Conservation (phyloP, 2,888 invertebrate genomes). For the Xylota segnis region DNA sequence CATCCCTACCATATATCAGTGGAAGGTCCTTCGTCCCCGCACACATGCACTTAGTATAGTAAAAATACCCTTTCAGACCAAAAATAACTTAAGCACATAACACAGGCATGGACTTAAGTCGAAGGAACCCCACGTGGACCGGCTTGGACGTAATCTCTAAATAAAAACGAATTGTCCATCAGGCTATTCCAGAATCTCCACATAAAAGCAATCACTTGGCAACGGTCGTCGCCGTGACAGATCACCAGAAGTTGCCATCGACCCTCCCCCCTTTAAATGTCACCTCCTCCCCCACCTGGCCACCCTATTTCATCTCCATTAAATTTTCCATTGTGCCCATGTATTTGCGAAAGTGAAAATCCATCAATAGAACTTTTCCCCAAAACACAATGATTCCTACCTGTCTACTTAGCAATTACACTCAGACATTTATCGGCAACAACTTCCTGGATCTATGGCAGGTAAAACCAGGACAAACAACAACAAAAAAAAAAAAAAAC, state of each 20-base stretch:
- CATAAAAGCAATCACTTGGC: conserved; percentile 6
- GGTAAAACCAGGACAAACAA: not conserved
- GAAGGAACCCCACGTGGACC: no score
- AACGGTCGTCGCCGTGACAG: conserved; percentile 39
- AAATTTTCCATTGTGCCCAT: conserved; percentile 53
- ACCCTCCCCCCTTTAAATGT: not conserved
- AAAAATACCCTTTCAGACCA: no score
- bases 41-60: no score
- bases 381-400: conserved; percentile 47
- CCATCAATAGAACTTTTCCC: conserved; percentile 47
- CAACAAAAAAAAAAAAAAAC: not conserved
- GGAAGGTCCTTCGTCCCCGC: no score
- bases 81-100: no score
- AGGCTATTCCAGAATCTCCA: not conserved
- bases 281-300: not conserved
- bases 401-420: conserved; percentile 74
- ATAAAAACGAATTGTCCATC: no score
- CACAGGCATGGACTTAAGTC: no score
- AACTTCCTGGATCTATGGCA: conserved; percentile 55
- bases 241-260: not conserved
- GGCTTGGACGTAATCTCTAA: no score
- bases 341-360: conserved; percentile 49
- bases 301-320: conserved; percentile 51
- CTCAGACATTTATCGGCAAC: conserved; percentile 68
- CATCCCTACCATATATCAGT: no score